Conservation (phyloP, 2,113 vertebrate species). For the Tretioscincus oriximinensis region DNA sequence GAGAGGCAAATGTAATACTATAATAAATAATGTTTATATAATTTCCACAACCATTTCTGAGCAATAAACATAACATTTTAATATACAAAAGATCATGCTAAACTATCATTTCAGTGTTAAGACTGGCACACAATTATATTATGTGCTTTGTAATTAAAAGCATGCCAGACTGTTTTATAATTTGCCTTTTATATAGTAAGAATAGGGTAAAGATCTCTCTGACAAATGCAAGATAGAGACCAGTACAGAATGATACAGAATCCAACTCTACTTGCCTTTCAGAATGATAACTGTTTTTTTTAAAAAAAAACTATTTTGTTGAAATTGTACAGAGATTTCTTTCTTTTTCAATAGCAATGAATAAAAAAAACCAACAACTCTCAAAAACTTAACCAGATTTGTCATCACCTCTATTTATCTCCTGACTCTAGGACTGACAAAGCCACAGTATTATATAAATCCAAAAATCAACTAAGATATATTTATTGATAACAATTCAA, state of each 20-base stretch:
- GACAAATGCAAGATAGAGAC: not conserved
- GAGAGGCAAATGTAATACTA: not conserved
- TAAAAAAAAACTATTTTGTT: too few relatives aligned
- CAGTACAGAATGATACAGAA: not conserved
- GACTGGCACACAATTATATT: not conserved
- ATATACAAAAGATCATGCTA: not conserved
- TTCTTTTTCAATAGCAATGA: too few relatives aligned
- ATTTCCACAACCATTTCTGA: not conserved
- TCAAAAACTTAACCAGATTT: too few relatives aligned
- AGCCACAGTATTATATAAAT: not conserved
- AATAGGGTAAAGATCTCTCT: not conserved
- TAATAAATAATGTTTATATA: not conserved
- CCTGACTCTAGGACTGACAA: not conserved
- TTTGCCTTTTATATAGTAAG: not conserved
- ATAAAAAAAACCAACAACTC: too few relatives aligned
- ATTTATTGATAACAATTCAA: not conserved
- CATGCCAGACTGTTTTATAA: not conserved
- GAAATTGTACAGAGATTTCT: too few relatives aligned
- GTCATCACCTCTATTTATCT: not conserved
- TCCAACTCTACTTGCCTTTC: not conserved
- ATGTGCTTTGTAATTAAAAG: not conserved
- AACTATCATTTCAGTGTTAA: not conserved
- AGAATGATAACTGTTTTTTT: not conserved
- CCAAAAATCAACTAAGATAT: not conserved
- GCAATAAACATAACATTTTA: not conserved